Conservation (phyloP, 2,888 invertebrate species). For the Chamaedrilus cognettii region DNA sequence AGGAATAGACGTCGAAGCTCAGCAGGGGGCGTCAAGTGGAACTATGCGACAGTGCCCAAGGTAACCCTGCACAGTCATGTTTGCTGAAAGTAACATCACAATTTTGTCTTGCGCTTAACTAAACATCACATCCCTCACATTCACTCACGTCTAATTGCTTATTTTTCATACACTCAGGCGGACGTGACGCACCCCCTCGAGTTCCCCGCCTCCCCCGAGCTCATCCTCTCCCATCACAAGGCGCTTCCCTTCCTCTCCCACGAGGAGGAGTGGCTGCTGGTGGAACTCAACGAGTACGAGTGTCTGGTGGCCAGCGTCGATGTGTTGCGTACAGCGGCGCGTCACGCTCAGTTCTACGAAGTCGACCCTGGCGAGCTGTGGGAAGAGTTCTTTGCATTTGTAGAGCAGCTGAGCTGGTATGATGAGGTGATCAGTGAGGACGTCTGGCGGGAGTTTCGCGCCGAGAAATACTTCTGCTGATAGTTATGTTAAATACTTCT, state of each 20-base stretch:
- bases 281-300: conserved; percentile 41
- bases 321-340: conserved; percentile 33
- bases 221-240: conserved; percentile 39
- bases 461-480: background rate
- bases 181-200: conserved; percentile 25
- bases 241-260: conserved; percentile 32
- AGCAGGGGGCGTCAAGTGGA: no score
- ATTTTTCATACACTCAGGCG: no score
- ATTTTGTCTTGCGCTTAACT: no score
- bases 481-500: no score
- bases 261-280: conserved; percentile 40
- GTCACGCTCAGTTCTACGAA: conserved; percentile 42
- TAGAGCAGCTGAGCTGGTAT: conserved; percentile 35
- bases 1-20: no score
- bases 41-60: no score
- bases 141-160: no score
- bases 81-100: no score
- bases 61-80: no score
- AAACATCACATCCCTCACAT: no score
- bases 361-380: conserved; percentile 39
- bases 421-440: conserved; percentile 39
- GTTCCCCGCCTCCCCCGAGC: conserved; percentile 38
- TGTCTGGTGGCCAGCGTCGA: conserved; percentile 37
- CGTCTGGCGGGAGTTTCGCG: background rate
- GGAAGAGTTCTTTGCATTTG: conserved; percentile 41